Percentiles rank a stretch among this genome's conserved stretches.
Conservation (phyloP, 1,140 invertebrate species). For the Planococcus citri region DNA sequence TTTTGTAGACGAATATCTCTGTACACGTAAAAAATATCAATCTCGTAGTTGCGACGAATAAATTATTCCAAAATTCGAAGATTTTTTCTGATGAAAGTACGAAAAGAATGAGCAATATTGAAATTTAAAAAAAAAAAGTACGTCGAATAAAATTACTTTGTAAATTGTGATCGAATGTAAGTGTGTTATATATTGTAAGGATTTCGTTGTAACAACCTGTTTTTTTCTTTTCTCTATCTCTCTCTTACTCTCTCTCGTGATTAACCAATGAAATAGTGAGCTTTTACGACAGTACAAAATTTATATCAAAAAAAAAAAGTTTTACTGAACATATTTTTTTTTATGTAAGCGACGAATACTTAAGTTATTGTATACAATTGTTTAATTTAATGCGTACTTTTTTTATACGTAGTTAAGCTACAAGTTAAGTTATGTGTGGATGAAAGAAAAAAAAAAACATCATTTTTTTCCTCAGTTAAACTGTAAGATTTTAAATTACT, state of each 20-base stretch:
- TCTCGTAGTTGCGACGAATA: too few relatives aligned
- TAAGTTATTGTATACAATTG: slow-evolving; percentile 20
- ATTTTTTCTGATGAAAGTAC: too few relatives aligned
- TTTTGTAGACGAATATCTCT: too few relatives aligned
- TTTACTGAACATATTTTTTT: slow-evolving; percentile 7
- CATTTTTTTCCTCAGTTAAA: slow-evolving; percentile 1
- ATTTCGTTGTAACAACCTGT: slow-evolving; percentile 17
- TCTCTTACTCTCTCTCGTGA: slow-evolving; percentile 5
- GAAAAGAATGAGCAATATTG: background rate
- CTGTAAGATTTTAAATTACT: background rate
- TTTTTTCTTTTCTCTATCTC: too few relatives aligned
- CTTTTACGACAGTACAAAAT: slow-evolving; percentile 20
- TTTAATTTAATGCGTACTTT: slow-evolving; percentile 15
- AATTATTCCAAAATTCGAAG: too few relatives aligned
- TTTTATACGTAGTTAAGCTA: slow-evolving; percentile 12
- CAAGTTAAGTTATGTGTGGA: background rate
- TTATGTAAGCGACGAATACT: slow-evolving; percentile 18
- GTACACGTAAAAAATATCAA: too few relatives aligned
- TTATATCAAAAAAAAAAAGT: slow-evolving; percentile 21
- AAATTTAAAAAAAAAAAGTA: too few relatives aligned
- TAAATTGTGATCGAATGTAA: slow-evolving; percentile 12
- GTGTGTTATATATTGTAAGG: slow-evolving; percentile 18
- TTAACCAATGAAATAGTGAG: slow-evolving; percentile 19
- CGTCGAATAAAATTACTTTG: slow-evolving; percentile 17
- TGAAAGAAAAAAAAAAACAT: background rate